Conservation (phyloP, 2,888 invertebrate species). For the Brachycybe producta region DNA sequence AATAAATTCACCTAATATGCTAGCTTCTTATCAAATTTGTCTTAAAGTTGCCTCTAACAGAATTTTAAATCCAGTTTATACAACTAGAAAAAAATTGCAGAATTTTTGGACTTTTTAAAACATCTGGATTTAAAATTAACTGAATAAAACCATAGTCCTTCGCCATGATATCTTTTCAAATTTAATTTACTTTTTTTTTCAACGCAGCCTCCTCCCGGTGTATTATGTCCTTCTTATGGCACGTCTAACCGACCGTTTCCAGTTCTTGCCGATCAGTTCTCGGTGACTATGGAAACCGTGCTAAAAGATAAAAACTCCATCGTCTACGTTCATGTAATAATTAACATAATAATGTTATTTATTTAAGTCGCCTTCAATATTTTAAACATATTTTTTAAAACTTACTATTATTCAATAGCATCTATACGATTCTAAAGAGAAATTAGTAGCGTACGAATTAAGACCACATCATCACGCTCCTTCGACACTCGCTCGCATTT, state of each 20-base stretch:
- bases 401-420: slow-evolving; percentile 8
- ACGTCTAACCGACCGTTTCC: slow-evolving; percentile 16
- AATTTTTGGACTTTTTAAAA: no score
- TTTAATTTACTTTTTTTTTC: not conserved
- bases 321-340: slow-evolving; percentile 20
- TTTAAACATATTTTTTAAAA: slow-evolving; percentile 17
- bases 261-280: slow-evolving; percentile 21
- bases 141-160: no score
- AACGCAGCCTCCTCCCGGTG: slow-evolving; percentile 19
- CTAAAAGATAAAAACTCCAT: slow-evolving; percentile 4
- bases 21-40: no score
- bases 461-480: slow-evolving; percentile 21
- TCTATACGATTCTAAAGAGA: slow-evolving; percentile 21
- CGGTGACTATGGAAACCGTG: slow-evolving; percentile 23
- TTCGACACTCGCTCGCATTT: slow-evolving; percentile 9
- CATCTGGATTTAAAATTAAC: no score
- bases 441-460: slow-evolving; percentile 20
- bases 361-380: no score
- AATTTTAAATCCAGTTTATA: no score
- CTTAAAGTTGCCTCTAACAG: no score
- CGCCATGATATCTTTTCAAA: no score
- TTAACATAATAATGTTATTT: no score
- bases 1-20: no score
- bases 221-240: slow-evolving; percentile 17
- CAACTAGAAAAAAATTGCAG: no score